Evolutionary conservation across 2,888 invertebrate genomes (phyloP), one percentile per base, ranked within the genome.

Genomic region (Psylliodes chrysocephalus): DNA sequence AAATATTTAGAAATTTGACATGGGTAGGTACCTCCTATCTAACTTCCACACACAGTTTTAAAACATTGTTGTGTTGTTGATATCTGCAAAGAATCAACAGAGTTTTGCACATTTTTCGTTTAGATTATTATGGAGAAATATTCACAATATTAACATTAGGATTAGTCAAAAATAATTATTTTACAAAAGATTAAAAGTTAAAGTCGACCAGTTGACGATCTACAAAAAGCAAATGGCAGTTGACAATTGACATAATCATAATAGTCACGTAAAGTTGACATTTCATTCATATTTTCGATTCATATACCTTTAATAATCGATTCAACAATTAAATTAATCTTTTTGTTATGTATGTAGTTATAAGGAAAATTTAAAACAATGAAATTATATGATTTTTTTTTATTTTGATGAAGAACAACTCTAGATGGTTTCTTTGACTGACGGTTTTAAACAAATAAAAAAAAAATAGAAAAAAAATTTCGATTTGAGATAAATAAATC

Each of bases 31-130:
- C 40, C 47, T 60, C 49, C 52, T 64, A 64, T 51, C 52, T 44
- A 44, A 60, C 35, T 56, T 60, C 63, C n/a, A 57, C 55, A 56
- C 55, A 64, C 38, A 25, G 18, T 52, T 56, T 55, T 30, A 44
- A 55, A 53, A 52, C 42, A 22, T 55, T 56, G 18, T 18, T 15
- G 47, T 56, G 40, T 10, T 25, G 55, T 42, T 56, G 55, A 38
- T 15, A 38, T 30, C 28, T 19, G 35, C 42, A 30, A 18, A 25
- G 46, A 25, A 30, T 47, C 4, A 51, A 57, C 18, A 52, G 10
- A 19, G 7, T 17, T 22, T 46, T 44, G 42, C 46, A 57, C 63
- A 63, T 63, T 44, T 63, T 57, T 52, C 22, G 52, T 35, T 17
- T 15, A 52, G 19, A 56, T 19, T 42, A 18, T 14, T 53, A 15